A percentile compares a stretch with the other conserved stretches of the same genome.
Evolutionary conservation across 1,140 invertebrate species (phyloP).

Genomic region (Lasaia peninsularis): DNA sequence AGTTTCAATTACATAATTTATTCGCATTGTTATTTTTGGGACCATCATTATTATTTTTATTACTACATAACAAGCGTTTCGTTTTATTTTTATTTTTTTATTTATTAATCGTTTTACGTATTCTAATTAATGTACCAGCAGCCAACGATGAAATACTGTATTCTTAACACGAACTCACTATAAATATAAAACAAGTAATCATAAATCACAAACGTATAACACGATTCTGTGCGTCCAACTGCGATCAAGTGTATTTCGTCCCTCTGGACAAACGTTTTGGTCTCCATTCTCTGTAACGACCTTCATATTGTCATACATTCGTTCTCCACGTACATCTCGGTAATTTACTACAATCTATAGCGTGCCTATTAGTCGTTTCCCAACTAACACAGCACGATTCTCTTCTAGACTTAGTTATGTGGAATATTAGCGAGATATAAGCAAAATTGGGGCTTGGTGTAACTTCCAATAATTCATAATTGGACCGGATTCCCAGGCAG

Average conservation of each 20-base stretch:
- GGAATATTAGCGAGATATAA: background rate
- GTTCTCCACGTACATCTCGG: conserved; percentile 14
- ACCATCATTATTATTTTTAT: no score
- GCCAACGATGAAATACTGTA: no score
- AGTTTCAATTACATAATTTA: no score
- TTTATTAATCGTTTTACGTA: no score
- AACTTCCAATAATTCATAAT: no score
- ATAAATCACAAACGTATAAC: background rate
- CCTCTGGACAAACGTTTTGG: conserved; percentile 13
- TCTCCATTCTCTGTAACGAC: conserved; percentile 24
- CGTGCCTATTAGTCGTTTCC: conserved; percentile 4
- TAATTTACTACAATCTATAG: conserved; percentile 13
- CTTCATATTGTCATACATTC: conserved; percentile 19
- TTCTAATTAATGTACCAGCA: no score
- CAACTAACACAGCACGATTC: background rate
- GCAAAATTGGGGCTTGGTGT: no score
- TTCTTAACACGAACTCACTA: no score
- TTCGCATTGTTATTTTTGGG: no score
- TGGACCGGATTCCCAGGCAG: no score
- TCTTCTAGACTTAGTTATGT: background rate
- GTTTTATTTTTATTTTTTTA: no score
- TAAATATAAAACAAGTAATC: background rate
- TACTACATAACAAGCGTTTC: no score
- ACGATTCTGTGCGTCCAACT: background rate
- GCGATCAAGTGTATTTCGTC: background rate